Base-by-base conservation (phyloP, 2,888 invertebrate genomes). In the Agrotis exclamationis region DNA sequence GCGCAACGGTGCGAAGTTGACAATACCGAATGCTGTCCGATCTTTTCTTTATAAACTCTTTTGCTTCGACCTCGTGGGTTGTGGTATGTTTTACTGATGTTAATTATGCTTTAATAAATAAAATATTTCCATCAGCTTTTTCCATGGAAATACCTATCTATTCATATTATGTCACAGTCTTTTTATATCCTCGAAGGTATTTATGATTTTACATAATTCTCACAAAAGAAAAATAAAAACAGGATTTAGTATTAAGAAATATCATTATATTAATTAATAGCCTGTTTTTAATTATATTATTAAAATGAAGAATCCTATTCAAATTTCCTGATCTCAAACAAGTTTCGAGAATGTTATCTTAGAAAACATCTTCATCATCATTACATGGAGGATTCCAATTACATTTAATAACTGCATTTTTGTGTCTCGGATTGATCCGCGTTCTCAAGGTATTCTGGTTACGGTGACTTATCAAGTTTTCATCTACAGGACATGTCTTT, bases 251-350 rank as follows among this genome's bases (percentile, higher is more conserved):
- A 24, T 47, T 22, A 59, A 56, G 20, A 72, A 53, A 45, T 33
- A 18, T 45, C 57, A 33, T 7, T 67, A 44, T 16, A 16, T 22
- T 64, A 45, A 77, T 79, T 63, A 50, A 64, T 58, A 59, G 62
- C 22, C 39, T 48, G 20, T 45, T 63, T 54, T 16, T 13, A 62
- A 28, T 56, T 9, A 28, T 39, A 48, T 20, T 47, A 57, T 51
- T 58, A 59, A 59, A 0, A 56, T 45, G 18, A 50, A 39, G 14
- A 60, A 70, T 76, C 67, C 51, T 73, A 50, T 58, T 45, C 18
- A 24, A 68, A 69, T 78, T 79, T 72, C 48, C 24, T 62, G 62
- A 57, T 48, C 39, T 59, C 9, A 58, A 80, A 77, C 82, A n/a
- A 60, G 78, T 75, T 84, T 70, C 20, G 16, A 57, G 24, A 24